Evolutionary conservation across 92 coral and sea anemone species (phyloP), one percentile per base, ranked within the genome.

Genomic region (Actinernus sp.): DNA sequence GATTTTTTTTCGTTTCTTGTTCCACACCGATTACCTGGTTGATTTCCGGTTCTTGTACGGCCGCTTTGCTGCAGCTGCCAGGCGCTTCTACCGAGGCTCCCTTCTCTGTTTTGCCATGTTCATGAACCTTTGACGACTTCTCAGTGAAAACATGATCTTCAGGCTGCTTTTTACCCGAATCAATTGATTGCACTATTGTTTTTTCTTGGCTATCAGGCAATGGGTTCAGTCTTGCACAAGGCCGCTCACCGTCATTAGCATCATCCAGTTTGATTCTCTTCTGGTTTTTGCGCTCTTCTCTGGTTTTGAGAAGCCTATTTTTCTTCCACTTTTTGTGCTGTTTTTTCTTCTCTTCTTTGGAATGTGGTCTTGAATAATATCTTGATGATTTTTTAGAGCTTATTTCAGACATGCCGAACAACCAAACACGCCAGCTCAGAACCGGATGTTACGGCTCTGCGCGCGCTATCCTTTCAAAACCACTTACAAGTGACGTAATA

Each of bases 331-430:
- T 73, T 28, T 26, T 24, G 26, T 48, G 33, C 40, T 73, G 81
- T 24, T 21, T 73, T 56, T 61, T 28, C 20, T 24, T 37, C 36
- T 48, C 40, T 37, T 72, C 79, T 72, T 72, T 72, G 5, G 61
- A 56, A 37, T 72, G 79, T 18, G 49, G 39, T 34, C 79, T 61
- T 21, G 79, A 72, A 14, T 53, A 41, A 49, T 72, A 48, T 43
- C 62, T 59, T 29, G 68, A 8, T 22, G 19, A 12, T 30, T 38
- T 38, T 59, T 14, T 19, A 31, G 21, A 55, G 14, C 19, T 19
- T 4, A 17, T 22, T 55, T 50, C 26, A 50, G 57, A 12, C 57
- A 50, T 50, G 57, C 17, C 56, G 41, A 6, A 36, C 14, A 36
- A 6, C 14, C 3, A 24, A 43, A 19, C 49, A 23, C n/a, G n/a